A percentile compares a stretch with the other conserved stretches of the same genome.
Conservation (phyloP, 2,797 vertebrate species). For the Brachyalestes nurse region DNA sequence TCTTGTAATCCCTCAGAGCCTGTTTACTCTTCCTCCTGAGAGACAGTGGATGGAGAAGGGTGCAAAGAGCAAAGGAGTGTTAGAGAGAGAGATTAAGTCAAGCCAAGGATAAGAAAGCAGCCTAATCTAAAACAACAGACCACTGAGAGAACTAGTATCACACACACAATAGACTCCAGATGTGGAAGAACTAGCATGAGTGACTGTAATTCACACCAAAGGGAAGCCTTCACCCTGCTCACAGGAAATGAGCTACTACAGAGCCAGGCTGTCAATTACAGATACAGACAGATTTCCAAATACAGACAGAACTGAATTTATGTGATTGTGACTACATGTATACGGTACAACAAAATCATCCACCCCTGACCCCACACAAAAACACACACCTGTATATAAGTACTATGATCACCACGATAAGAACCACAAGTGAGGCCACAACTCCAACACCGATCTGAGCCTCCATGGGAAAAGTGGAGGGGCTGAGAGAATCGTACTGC, state of each 20-base stretch:
- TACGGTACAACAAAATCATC: no score
- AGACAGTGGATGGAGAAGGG: background rate
- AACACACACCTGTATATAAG: conserved; percentile 90
- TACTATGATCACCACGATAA: conserved; percentile 94
- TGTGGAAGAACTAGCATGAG: conserved; percentile 19
- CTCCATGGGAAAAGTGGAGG: conserved; percentile 89
- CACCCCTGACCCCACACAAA: background rate
- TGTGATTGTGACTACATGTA: no score
- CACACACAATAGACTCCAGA: conserved; percentile 34
- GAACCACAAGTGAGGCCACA: conserved; percentile 89
- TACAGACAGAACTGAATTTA: background rate
- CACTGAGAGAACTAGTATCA: background rate
- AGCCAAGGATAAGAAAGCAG: conserved; percentile 14
- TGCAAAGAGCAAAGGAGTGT: background rate
- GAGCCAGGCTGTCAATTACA: background rate
- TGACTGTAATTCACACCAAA: conserved; percentile 37
- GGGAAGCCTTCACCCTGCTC: background rate
- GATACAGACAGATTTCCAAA: background rate
- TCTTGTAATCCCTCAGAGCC: conserved; percentile 96
- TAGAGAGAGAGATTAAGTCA: conserved; percentile 16
- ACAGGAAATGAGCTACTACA: conserved; percentile 17
- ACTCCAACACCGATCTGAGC: conserved; percentile 94
- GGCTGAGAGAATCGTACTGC: conserved; percentile 90
- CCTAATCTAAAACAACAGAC: conserved; percentile 35
- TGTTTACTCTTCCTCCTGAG: conserved; percentile 96